Percentiles rank a stretch among this genome's conserved stretches.
phyloP scores from a whole-genome alignment of 2,888 invertebrate genomes.

The Metopia argyrocephala region DNA sequence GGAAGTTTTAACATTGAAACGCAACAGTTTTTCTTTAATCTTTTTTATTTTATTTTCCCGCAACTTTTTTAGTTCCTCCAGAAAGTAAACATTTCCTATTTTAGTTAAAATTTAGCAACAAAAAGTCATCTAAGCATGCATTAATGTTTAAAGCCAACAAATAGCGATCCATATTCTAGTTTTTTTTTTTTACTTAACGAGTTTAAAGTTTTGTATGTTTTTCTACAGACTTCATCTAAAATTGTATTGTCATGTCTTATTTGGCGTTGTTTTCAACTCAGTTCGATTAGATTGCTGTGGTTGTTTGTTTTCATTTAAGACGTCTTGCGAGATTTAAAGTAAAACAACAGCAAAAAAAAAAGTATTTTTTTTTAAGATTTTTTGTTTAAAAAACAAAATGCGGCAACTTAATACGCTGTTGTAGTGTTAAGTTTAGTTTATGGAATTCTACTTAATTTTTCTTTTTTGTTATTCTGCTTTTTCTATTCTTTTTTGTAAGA shows the following conservation, averaged over 20 bases:
- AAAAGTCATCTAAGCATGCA: not conserved
- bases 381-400: not conserved
- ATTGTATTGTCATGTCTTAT: not conserved
- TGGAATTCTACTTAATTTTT: conserved; percentile 56
- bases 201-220: conserved; percentile 1
- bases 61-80: conserved; percentile 49
- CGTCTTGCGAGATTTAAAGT: conserved; percentile 58
- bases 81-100: conserved; percentile 51
- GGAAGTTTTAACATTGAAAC: too few relatives aligned
- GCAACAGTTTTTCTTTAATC: not conserved
- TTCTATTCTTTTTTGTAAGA: not conserved
- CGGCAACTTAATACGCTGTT: not conserved
- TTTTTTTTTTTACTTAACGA: not conserved
- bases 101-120: conserved; percentile 18
- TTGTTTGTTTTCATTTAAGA: conserved; percentile 45
- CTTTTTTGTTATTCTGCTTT: conserved; percentile 42
- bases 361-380: conserved; percentile 3
- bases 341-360: conserved; percentile 43
- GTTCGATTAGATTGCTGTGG: conserved; percentile 3
- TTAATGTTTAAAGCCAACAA: not conserved
- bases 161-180: not conserved
- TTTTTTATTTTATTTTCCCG: conserved; percentile 2
- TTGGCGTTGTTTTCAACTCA: not conserved
- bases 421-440: conserved; percentile 25
- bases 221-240: not conserved